These are phyloP conservation scores for Cyprinodon brontotheroides DNA, from an alignment of 2,113 vertebrate species.

Conservation along the genomic window DNA sequence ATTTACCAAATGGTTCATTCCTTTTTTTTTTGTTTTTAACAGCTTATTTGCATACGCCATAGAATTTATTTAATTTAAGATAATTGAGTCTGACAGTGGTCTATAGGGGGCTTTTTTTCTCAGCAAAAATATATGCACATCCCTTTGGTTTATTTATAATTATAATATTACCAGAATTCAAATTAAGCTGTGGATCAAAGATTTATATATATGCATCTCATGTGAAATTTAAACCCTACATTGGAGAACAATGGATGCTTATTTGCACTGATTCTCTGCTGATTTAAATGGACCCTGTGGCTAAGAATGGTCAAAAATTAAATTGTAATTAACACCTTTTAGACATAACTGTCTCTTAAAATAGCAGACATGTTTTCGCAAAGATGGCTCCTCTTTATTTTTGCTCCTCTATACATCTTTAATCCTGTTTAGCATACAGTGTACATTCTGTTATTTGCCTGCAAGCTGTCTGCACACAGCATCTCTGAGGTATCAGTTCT, in stretches of 20 bases:
- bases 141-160: too few species aligned
- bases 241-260: neutral
- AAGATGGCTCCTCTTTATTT: constrained; percentile 28
- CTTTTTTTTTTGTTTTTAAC: too few species aligned
- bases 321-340: constrained; percentile 39
- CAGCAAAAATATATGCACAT: too few species aligned
- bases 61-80: too few species aligned
- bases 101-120: too few species aligned
- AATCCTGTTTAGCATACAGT: constrained; percentile 22
- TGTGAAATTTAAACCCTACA: neutral
- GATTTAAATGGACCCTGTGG: constrained; percentile 13
- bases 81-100: too few species aligned
- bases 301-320: constrained; percentile 19
- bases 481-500: constrained; percentile 18
- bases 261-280: neutral
- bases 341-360: constrained; percentile 38
- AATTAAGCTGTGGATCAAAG: neutral
- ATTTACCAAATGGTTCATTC: too few species aligned
- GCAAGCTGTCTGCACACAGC: constrained; percentile 28
- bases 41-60: too few species aligned
- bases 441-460: constrained; percentile 33
- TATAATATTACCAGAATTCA: too few species aligned
- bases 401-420: constrained; percentile 36
- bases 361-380: constrained; percentile 21
- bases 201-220: neutral